Base-by-base conservation (phyloP, 2,113 vertebrate species). In the Meleagris gallopavo region DNA sequence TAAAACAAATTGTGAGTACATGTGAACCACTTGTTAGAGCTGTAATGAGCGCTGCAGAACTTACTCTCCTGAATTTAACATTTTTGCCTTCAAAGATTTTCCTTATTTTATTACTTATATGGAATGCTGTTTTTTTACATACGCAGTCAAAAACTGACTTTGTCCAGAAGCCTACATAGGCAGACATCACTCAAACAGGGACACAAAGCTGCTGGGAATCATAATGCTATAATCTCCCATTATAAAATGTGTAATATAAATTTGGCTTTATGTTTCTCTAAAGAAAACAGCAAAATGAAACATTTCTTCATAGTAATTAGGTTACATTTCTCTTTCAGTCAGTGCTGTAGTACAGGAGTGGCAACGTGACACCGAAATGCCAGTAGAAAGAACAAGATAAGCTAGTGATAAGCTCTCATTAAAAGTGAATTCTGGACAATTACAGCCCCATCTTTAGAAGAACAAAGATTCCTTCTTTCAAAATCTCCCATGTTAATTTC, bases 41-140 rank as follows among this genome's bases (percentile, higher is more conserved):
- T 70, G 22, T 50, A 82, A 52, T 48, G 43, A 89, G 9, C 18
- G 25, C 66, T 11, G 9, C 27, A 34, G 32, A 90, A 64, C 13
- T 70, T 17, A 13, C 41, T 90, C 41, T 81, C 10, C 21, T 77
- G 38, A 78, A 74, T 80, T 64, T 84, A 60, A 54, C 38, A 65
- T 40, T 84, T 89, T 60, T 80, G 12, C n/a, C 58, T 76, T 83
- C 58, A 58, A 34, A 86, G 93, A 78, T 70, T 86, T 16, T 83
- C 27, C 32, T 83, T 75, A 67, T 83, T 2, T 8, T 95, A 15
- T 60, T 91, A 86, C 95, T 88, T 86, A 36, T 41, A 36, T 58
- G 91, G 54, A 97, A 74, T 62, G 46, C 62, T 92, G 17, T 69
- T 93, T 95, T 77, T 90, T 92, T 81, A 92, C 90, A 94, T 78